These are phyloP conservation scores for Dusona sp. DNA, from an alignment of 2,888 invertebrate species.

Conservation along the genomic window DNA sequence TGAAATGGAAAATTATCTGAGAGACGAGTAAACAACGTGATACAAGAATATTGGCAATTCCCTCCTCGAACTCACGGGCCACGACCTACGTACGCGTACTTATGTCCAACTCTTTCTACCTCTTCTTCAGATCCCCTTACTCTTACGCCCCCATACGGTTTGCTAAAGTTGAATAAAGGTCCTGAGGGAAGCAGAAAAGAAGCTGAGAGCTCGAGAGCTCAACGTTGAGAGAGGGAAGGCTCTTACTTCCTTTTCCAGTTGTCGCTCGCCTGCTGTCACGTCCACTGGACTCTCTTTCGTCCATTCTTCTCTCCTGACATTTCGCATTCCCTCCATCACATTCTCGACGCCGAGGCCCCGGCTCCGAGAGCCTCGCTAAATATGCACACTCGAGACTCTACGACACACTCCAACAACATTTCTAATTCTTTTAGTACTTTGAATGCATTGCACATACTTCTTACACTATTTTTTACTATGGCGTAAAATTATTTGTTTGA, in stretches of 20 bases:
- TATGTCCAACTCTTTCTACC: constrained; percentile 56
- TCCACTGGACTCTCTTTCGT: constrained; percentile 53
- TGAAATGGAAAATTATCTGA: constrained; percentile 7
- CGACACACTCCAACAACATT: constrained; percentile 34
- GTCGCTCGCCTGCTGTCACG: constrained; percentile 69
- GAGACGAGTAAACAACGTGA: constrained; percentile 55
- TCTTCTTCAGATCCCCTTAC: constrained; percentile 2
- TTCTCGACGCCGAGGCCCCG: constrained; percentile 42
- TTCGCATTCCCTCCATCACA: constrained; percentile 53
- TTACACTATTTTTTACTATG: constrained; percentile 11
- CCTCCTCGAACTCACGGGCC: constrained; percentile 61
- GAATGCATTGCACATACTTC: not conserved
- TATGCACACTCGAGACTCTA: constrained; percentile 35
- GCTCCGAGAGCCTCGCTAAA: constrained; percentile 43
- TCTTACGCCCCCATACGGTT: constrained; percentile 7
- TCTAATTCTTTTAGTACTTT: constrained; percentile 18
- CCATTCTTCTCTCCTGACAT: constrained; percentile 54
- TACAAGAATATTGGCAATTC: constrained; percentile 52
- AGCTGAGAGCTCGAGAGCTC: constrained; percentile 38
- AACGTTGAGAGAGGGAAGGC: constrained; percentile 43
- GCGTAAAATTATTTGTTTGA: not conserved
- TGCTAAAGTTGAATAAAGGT: constrained; percentile 32
- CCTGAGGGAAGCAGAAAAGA: constrained; percentile 50
- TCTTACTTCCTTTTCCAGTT: constrained; percentile 63
- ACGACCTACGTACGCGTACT: constrained; percentile 65